Percentiles rank a stretch among this genome's conserved stretches.
Evolutionary conservation across 1,140 invertebrate species (phyloP).

Genomic region (Drosophila pseudoobscura): DNA sequence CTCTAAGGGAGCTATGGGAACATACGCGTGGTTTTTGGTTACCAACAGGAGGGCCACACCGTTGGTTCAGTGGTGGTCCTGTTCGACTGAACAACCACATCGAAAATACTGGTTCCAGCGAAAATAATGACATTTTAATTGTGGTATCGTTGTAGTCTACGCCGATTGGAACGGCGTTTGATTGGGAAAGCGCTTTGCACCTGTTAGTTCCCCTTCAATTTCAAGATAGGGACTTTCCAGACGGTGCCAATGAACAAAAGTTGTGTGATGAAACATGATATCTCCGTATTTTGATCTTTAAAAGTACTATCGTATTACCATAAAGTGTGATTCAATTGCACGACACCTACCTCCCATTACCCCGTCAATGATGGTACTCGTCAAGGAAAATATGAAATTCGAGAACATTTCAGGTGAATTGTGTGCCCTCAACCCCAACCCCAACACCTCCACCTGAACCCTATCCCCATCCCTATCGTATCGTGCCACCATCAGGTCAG

Average conservation of each 20-base stretch:
- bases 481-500: constrained; percentile 6
- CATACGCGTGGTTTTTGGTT: background rate
- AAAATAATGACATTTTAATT: constrained; percentile 72
- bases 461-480: background rate
- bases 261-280: background rate
- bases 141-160: constrained; percentile 55
- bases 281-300: background rate
- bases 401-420: constrained; percentile 65
- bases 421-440: constrained; percentile 28
- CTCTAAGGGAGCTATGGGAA: constrained; percentile 34
- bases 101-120: constrained; percentile 33
- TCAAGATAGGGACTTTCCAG: too few species aligned
- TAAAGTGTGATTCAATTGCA: constrained; percentile 49
- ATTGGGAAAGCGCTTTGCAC: constrained; percentile 8
- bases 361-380: constrained; percentile 31
- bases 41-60: constrained; percentile 25
- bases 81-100: constrained; percentile 19
- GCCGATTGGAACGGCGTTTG: constrained; percentile 31
- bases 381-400: constrained; percentile 74
- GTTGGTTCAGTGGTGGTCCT: constrained; percentile 11
- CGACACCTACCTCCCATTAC: constrained; percentile 27
- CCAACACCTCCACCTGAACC: background rate
- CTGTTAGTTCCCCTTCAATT: background rate
- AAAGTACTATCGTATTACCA: constrained; percentile 44
- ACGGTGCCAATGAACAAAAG: too few species aligned